These are phyloP conservation scores for Acropora yongei DNA, from an alignment of 64 coral and sea anemone genomes.

Conservation along the genomic window DNA sequence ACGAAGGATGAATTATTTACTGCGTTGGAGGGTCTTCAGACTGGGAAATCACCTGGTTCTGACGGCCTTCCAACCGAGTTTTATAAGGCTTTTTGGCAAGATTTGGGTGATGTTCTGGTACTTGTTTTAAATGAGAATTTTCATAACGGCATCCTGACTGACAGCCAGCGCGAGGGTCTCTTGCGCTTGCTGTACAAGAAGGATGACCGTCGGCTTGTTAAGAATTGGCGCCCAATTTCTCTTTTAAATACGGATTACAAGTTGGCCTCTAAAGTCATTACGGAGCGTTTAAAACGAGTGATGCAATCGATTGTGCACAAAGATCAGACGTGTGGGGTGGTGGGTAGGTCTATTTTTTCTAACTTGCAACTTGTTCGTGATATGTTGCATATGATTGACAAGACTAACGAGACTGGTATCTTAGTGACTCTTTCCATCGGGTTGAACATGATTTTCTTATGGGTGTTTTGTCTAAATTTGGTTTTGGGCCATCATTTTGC, in stretches of 20 bases:
- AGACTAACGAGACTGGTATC: too few relatives aligned
- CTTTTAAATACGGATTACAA: not conserved
- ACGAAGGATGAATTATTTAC: not conserved
- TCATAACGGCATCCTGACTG: not conserved
- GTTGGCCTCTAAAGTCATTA: not conserved
- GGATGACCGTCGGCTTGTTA: not conserved
- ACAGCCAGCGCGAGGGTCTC: too few relatives aligned
- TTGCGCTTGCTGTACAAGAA: too few relatives aligned
- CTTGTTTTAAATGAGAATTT: not conserved
- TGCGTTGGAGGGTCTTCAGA: not conserved
- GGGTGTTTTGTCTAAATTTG: too few relatives aligned
- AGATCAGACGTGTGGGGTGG: not conserved
- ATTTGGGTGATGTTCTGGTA: not conserved
- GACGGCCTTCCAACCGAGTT: slow-evolving; percentile 37
- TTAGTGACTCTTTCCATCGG: too few relatives aligned
- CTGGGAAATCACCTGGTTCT: not conserved
- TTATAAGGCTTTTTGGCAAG: slow-evolving; percentile 23
- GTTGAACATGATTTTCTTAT: too few relatives aligned
- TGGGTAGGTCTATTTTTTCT: too few relatives aligned
- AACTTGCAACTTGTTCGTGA: too few relatives aligned
- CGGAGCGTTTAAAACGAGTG: not conserved
- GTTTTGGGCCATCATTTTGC: too few relatives aligned
- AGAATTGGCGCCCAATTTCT: not conserved
- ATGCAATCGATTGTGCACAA: not conserved
- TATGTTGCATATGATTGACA: too few relatives aligned